phyloP scores from a whole-genome alignment of 2,113 vertebrate genomes.

The Hassar affinis region DNA sequence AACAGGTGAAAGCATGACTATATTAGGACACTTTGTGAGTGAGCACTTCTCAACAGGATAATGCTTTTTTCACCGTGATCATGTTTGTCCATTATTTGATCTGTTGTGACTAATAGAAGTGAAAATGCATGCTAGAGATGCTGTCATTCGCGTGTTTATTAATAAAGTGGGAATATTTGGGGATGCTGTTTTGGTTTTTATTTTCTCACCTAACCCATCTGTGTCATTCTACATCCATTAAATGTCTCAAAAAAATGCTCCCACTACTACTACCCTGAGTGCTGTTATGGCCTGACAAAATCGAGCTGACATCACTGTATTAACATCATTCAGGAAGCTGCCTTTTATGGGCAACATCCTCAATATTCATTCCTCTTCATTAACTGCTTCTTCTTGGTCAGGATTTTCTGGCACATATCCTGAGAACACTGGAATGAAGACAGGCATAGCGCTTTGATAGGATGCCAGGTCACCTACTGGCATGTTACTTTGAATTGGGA shows the following conservation, averaged over 20 bases:
- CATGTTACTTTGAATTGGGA: neutral
- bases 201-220: conserved; percentile 21
- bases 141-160: conserved; percentile 6
- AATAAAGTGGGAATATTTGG: neutral
- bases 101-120: conserved; percentile 28
- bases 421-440: neutral
- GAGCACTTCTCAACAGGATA: neutral
- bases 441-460: neutral
- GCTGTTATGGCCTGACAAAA: conserved; percentile 1
- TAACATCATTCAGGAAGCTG: neutral
- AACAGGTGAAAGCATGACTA: conserved; percentile 1
- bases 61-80: neutral
- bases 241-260: neutral
- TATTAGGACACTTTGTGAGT: neutral
- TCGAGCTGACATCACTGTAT: neutral
- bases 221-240: conserved; percentile 15
- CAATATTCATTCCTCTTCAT: neutral
- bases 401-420: neutral
- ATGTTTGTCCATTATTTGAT: conserved; percentile 24
- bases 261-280: neutral
- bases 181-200: conserved; percentile 12
- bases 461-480: neutral
- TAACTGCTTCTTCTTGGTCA: neutral
- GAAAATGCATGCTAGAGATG: conserved; percentile 25
- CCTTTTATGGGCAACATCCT: neutral